Evolutionary conservation across 2,888 invertebrate species (phyloP).

Genomic region (Ophraella communa): DNA sequence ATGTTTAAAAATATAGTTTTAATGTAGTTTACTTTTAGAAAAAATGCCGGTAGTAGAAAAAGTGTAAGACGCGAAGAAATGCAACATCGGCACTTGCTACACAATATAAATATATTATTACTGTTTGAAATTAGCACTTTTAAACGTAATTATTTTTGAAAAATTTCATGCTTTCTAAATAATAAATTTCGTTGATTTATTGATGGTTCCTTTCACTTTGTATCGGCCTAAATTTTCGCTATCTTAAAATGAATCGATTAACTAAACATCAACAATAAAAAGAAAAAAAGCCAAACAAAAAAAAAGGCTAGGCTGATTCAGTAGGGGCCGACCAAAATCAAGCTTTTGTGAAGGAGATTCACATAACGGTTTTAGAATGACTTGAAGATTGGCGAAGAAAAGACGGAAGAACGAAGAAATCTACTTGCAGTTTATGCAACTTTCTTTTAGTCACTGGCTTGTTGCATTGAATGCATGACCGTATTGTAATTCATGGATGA

Average conservation of each 20-base stretch:
- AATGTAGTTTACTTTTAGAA: too few species aligned
- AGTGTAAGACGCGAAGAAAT: too few species aligned
- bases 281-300: slow-evolving; percentile 9
- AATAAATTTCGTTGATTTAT: not conserved
- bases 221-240: not conserved
- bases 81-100: too few species aligned
- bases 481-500: not conserved
- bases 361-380: slow-evolving; percentile 33
- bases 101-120: too few species aligned
- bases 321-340: slow-evolving; percentile 15
- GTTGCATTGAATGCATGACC: not conserved
- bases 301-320: slow-evolving; percentile 22
- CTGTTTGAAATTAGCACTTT: not conserved
- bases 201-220: not conserved
- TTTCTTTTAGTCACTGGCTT: slow-evolving; percentile 2
- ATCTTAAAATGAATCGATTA: not conserved
- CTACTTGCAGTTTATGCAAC: slow-evolving; percentile 3
- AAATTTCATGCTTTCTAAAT: not conserved
- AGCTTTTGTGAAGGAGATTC: slow-evolving; percentile 28
- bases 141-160: not conserved
- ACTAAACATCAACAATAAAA: slow-evolving; percentile 8
- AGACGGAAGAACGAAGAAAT: slow-evolving; percentile 18
- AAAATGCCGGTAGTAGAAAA: too few species aligned
- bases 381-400: slow-evolving; percentile 19
- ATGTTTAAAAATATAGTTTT: too few species aligned